These are phyloP conservation scores for Hymenopus coronatus DNA, from an alignment of 2,888 invertebrate genomes.

Conservation along the genomic window DNA sequence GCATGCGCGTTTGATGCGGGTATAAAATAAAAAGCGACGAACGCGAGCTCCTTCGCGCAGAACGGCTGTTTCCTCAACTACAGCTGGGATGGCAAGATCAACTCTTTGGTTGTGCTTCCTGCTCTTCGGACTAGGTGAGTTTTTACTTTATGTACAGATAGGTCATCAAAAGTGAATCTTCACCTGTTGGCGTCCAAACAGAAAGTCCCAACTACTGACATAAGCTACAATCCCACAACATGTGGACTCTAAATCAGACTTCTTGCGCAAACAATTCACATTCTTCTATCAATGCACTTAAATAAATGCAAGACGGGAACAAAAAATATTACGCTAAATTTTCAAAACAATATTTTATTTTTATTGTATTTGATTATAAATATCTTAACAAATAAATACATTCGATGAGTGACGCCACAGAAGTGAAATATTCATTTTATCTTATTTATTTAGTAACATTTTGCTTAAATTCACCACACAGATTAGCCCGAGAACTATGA, in stretches of 20 bases:
- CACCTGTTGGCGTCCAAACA: neutral
- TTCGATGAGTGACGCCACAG: too few species aligned
- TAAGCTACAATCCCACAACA: neutral
- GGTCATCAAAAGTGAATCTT: neutral
- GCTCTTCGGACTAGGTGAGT: constrained; percentile 54
- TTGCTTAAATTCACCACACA: too few species aligned
- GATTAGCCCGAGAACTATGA: too few species aligned
- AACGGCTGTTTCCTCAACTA: constrained; percentile 4
- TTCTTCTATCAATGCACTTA: too few species aligned
- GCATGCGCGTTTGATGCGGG: constrained; percentile 43
- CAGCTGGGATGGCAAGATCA: constrained; percentile 50
- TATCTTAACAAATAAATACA: too few species aligned
- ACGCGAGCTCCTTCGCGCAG: constrained; percentile 25
- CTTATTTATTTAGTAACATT: too few species aligned
- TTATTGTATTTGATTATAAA: too few species aligned
- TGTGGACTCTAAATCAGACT: neutral
- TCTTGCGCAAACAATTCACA: too few species aligned
- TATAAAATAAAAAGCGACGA: constrained; percentile 50
- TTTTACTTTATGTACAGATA: constrained; percentile 16
- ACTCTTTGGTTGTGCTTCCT: constrained; percentile 53
- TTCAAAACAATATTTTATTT: too few species aligned
- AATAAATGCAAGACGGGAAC: too few species aligned
- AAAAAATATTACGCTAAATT: too few species aligned
- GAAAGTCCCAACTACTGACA: neutral
- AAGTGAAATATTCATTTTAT: too few species aligned